These are phyloP conservation scores for Nomada flava DNA, from an alignment of 2,888 invertebrate genomes.

Conservation along the genomic window DNA sequence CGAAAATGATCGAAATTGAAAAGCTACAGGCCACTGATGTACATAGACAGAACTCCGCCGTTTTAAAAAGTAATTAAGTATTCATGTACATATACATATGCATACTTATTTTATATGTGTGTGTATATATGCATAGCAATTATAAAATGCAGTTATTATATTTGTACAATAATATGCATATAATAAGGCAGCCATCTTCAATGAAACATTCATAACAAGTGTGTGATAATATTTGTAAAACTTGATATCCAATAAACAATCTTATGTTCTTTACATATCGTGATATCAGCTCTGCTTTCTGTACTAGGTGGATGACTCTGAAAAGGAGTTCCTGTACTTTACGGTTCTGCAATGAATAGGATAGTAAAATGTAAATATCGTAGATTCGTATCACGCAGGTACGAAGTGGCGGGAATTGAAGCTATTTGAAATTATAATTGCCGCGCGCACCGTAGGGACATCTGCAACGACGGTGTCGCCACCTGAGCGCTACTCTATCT, in stretches of 20 bases:
- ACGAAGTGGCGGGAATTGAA: neutral
- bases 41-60: slow-evolving; percentile 65
- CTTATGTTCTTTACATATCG: slow-evolving; percentile 78
- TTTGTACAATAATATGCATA: slow-evolving; percentile 76
- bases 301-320: neutral
- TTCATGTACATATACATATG: slow-evolving; percentile 73
- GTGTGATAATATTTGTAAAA: slow-evolving; percentile 84
- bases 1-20: slow-evolving; percentile 48
- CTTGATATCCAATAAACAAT: slow-evolving; percentile 82
- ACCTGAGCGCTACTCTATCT: neutral
- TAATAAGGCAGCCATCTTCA: slow-evolving; percentile 76
- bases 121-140: slow-evolving; percentile 66
- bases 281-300: neutral
- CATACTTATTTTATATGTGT: slow-evolving; percentile 65
- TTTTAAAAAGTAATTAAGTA: slow-evolving; percentile 70
- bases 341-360: neutral
- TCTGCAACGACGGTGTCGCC: slow-evolving; percentile 4
- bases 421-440: neutral
- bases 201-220: slow-evolving; percentile 82
- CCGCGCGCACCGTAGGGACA: slow-evolving; percentile 8
- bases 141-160: slow-evolving; percentile 77
- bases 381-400: neutral
- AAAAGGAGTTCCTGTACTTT: neutral
- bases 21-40: slow-evolving; percentile 64
- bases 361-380: neutral